Conservation (phyloP, 2,888 invertebrate species). For the Apeira syringaria region DNA sequence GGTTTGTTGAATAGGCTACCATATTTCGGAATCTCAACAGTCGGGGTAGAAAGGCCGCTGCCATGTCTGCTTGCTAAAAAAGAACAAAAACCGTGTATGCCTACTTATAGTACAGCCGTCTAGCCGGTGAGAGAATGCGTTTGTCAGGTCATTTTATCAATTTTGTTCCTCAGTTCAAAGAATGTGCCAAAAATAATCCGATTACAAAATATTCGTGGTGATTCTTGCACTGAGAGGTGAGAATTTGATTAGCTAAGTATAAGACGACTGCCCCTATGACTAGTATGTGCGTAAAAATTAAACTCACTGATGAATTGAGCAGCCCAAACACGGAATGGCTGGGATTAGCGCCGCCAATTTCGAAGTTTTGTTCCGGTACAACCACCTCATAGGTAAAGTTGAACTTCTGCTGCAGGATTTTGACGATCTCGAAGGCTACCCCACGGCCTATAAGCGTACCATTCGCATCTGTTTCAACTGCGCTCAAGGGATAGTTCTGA, state of each 20-base stretch:
- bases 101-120: no score
- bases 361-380: conserved; percentile 84
- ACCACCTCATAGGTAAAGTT: conserved; percentile 90
- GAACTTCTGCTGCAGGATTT: conserved; percentile 86
- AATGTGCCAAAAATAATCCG: no score
- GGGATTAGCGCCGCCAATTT: conserved; percentile 82
- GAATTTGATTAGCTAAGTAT: no score
- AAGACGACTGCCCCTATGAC: no score
- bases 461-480: conserved; percentile 69
- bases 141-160: no score
- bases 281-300: no score
- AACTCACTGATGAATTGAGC: conserved; percentile 83
- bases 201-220: no score
- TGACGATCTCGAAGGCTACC: conserved; percentile 88
- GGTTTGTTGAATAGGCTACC: conserved; percentile 82
- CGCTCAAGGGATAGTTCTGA: conserved; percentile 86
- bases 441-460: conserved; percentile 85
- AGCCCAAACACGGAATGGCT: conserved; percentile 86
- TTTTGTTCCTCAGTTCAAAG: no score
- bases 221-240: no score
- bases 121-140: no score
- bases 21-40: conserved; percentile 81
- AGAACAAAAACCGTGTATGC: no score
- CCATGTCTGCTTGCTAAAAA: conserved; percentile 89
- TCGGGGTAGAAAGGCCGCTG: conserved; percentile 90